Evolutionary conservation across 2,888 invertebrate species (phyloP).

Genomic region (Tortrix viridana): DNA sequence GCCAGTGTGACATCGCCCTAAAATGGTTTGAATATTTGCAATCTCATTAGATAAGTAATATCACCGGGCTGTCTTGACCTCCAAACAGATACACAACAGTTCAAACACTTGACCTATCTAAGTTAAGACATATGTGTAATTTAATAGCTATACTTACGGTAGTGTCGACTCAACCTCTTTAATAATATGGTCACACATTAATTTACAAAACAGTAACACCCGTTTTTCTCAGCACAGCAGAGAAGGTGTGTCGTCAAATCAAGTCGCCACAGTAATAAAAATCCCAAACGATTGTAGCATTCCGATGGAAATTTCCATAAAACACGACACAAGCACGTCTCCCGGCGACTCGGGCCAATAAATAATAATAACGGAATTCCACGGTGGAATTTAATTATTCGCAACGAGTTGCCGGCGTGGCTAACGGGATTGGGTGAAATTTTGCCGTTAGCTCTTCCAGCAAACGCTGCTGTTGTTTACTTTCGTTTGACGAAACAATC

Average conservation of each 20-base stretch:
- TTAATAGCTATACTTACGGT: too few relatives aligned
- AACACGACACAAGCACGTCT: slow-evolving; percentile 45
- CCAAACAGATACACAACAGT: too few relatives aligned
- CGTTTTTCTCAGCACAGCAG: too few relatives aligned
- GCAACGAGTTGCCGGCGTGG: slow-evolving; percentile 51
- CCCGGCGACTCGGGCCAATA: slow-evolving; percentile 54
- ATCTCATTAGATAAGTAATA: too few relatives aligned
- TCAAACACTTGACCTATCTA: too few relatives aligned
- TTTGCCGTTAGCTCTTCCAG: slow-evolving; percentile 25
- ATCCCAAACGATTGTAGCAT: slow-evolving; percentile 12
- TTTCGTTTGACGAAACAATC: slow-evolving; percentile 14
- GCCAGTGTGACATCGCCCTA: too few relatives aligned
- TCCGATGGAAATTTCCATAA: slow-evolving; percentile 56
- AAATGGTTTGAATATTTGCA: too few relatives aligned
- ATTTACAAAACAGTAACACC: too few relatives aligned
- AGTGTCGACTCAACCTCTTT: too few relatives aligned
- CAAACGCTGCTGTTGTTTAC: slow-evolving; percentile 7
- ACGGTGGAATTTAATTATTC: slow-evolving; percentile 68
- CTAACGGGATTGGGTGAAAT: slow-evolving; percentile 53
- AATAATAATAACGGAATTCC: slow-evolving; percentile 59
- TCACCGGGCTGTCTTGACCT: too few relatives aligned
- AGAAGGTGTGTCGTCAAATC: neutral
- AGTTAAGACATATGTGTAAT: too few relatives aligned
- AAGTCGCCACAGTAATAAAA: slow-evolving; percentile 7
- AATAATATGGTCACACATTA: too few relatives aligned